phyloP scores from a whole-genome alignment of 2,113 vertebrate genomes.

The Phodopus roborovskii region DNA sequence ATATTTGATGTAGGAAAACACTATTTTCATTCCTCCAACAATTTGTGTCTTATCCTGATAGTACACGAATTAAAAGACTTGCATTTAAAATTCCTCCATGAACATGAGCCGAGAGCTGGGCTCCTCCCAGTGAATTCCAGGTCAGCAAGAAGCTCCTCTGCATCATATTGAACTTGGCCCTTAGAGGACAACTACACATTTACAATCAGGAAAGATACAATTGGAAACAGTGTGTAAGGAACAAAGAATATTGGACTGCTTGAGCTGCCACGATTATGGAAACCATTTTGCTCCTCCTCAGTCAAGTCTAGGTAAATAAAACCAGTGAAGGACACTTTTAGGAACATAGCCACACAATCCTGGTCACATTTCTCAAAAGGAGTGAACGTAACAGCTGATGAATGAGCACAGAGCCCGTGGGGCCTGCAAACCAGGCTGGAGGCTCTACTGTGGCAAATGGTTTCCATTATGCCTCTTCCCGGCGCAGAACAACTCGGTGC shows the following conservation, averaged over 20 bases:
- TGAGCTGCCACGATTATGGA: not conserved
- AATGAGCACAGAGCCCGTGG: not conserved
- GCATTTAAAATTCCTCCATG: not conserved
- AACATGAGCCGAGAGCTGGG: not conserved
- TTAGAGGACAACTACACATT: not conserved
- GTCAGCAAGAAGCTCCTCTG: not conserved
- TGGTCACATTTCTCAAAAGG: not conserved
- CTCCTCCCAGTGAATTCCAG: not conserved
- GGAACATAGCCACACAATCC: not conserved
- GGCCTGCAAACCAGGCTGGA: constrained; percentile 40
- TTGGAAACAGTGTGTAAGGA: not conserved
- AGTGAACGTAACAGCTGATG: not conserved
- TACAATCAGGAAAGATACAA: constrained; percentile 9
- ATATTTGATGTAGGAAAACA: not conserved
- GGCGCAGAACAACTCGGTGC: constrained; percentile 23
- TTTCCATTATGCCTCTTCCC: constrained; percentile 64
- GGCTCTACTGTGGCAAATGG: constrained; percentile 32
- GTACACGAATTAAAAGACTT: constrained; percentile 28
- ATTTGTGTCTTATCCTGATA: not conserved
- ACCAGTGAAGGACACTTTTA: not conserved
- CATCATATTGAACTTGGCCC: rapidly evolving
- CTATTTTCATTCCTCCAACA: not conserved
- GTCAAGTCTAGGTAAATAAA: not conserved
- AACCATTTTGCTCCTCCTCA: not conserved
- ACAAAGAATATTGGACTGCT: not conserved